phyloP scores from a whole-genome alignment of 2,113 vertebrate species.

The Amblyornis subalaris region DNA sequence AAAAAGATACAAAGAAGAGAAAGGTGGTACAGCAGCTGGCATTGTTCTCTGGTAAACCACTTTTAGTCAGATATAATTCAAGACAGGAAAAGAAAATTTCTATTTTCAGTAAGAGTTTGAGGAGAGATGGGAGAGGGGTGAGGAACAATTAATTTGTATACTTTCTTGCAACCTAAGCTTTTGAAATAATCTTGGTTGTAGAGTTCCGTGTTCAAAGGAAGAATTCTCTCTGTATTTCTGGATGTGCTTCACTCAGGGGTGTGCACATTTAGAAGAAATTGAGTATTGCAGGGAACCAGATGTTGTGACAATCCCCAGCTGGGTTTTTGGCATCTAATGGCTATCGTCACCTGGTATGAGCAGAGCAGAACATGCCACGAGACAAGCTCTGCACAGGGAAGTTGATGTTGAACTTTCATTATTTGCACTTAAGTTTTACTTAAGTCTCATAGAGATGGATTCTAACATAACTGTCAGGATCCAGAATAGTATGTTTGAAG shows the following conservation, averaged over 20 bases:
- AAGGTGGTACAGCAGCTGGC: conserved; percentile 5
- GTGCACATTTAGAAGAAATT: neutral
- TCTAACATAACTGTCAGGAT: neutral
- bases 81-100: conserved; percentile 36
- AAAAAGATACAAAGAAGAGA: neutral
- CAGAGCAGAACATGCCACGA: neutral
- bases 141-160: neutral
- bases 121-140: neutral
- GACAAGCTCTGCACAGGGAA: neutral
- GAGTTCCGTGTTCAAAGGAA: conserved; percentile 28
- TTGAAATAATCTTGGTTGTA: conserved; percentile 49
- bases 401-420: neutral
- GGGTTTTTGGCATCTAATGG: neutral
- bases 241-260: neutral
- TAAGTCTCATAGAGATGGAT: neutral
- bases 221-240: neutral
- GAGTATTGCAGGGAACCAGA: neutral
- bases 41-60: conserved; percentile 34
- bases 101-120: conserved; percentile 57
- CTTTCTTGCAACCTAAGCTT: conserved; percentile 53
- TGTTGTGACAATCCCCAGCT: neutral
- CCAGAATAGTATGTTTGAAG: neutral
- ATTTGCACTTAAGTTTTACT: neutral
- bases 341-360: neutral
- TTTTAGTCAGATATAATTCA: conserved; percentile 59